Conservation (phyloP, 2,113 vertebrate species). For the Pachyramphus minor region DNA sequence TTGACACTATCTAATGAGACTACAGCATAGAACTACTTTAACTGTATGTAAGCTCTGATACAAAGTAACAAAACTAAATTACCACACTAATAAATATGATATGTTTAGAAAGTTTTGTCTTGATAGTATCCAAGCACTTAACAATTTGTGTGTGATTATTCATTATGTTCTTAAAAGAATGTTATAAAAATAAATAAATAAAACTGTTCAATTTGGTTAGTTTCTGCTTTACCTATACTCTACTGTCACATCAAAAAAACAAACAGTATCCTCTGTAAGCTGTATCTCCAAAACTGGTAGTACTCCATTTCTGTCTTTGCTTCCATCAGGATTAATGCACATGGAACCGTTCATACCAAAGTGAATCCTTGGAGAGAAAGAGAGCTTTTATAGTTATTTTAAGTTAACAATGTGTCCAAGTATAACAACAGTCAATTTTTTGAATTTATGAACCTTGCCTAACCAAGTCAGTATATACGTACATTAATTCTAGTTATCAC, state of each 20-base stretch:
- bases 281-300: constrained; percentile 78
- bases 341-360: constrained; percentile 96
- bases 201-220: neutral
- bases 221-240: constrained; percentile 83
- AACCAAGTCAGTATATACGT: neutral
- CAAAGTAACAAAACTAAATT: neutral
- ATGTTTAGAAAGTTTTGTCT: neutral
- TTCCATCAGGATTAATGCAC: constrained; percentile 77
- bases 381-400: neutral
- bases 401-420: neutral
- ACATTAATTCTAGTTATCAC: neutral
- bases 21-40: neutral
- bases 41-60: neutral
- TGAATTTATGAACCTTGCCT: neutral
- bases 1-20: neutral
- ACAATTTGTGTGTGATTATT: neutral
- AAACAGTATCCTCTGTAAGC: constrained; percentile 82
- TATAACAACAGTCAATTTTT: neutral
- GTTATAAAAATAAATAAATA: neutral
- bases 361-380: constrained; percentile 81
- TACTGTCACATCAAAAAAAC: constrained; percentile 85
- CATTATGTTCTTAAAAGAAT: neutral
- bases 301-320: constrained; percentile 56
- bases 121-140: neutral
- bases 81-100: neutral